Evolutionary conservation across 2,888 invertebrate species (phyloP).

Genomic region (Pseudeuparius sepicola): DNA sequence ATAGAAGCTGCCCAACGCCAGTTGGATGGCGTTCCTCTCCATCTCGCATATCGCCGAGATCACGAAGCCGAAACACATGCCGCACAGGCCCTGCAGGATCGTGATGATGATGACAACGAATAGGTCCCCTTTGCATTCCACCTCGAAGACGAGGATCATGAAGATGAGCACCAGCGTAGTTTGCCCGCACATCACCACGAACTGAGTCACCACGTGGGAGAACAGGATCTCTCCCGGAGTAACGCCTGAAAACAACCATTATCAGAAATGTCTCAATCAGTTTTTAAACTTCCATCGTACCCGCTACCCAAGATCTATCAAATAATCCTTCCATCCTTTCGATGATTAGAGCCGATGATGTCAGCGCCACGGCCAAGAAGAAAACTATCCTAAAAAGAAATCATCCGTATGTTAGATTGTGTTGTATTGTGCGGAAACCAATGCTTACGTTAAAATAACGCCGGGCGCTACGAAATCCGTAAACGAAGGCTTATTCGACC

Average conservation of each 20-base stretch:
- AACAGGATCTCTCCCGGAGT: constrained; percentile 85
- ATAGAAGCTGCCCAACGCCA: constrained; percentile 90
- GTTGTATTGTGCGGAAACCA: too few relatives aligned
- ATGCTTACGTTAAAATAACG: constrained; percentile 85
- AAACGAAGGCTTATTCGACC: constrained; percentile 80
- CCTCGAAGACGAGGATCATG: constrained; percentile 83
- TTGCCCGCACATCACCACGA: constrained; percentile 91
- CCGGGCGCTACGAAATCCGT: constrained; percentile 95
- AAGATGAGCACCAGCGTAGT: constrained; percentile 83
- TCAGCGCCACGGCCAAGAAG: constrained; percentile 90
- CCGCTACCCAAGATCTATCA: constrained; percentile 87
- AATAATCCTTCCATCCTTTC: constrained; percentile 85
- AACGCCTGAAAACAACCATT: constrained; percentile 51
- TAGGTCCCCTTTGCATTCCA: constrained; percentile 83
- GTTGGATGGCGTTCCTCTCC: constrained; percentile 86
- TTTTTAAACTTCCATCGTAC: constrained; percentile 31
- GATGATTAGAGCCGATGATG: constrained; percentile 83
- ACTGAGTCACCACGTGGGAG: constrained; percentile 89
- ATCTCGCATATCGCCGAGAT: constrained; percentile 87
- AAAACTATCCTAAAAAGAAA: constrained; percentile 71
- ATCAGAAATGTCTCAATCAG: constrained; percentile 4
- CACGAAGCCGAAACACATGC: constrained; percentile 94
- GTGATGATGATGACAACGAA: constrained; percentile 76
- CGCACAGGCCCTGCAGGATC: constrained; percentile 83
- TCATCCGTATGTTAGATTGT: too few relatives aligned